Evolutionary conservation across 2,888 invertebrate species (phyloP), one percentile per base, ranked within the genome.

Genomic region (Bombylius discolor): DNA sequence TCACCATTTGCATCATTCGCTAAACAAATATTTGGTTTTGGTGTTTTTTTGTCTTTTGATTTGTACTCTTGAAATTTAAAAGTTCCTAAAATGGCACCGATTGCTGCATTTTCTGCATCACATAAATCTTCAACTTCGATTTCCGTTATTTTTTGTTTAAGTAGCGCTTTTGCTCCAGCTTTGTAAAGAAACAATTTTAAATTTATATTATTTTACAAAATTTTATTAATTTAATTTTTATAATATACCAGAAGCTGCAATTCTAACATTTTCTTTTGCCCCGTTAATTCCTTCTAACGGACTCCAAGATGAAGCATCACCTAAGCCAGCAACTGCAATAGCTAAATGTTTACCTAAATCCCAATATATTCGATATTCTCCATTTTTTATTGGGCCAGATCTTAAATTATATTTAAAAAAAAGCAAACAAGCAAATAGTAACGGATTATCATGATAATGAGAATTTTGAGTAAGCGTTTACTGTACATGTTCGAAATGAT

Each of bases 91-190:
- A 75, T 70, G 2, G 83, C 79, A 3, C 86, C 87, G 71, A 88
- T 87, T 1, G 87, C 87, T 23, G 86, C 80, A 9, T 84, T 84
- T 69, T 85, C 84, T 1, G 85, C 80, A 66, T 84, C 80, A 1
- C 83, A 84, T 67, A 86, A 84, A 11, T 84, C 81, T 67, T 88
- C 89, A 1, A 87, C 75, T 59, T 77, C 76, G 32, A 87, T 78
- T 44, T 72, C 66, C 45, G 70, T 72, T 4, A 81, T 77, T 34
- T 69, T 66, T 45, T 80, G 68, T 5, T 70, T 64, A 57, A 78
- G 77, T 7, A 83, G 67, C 1, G 79, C 79, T 58, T 68, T 70
- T 33, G 78, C 76, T 4, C 81, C 83, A 5, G 73, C 72, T 53
- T 34, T 23, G 3, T 23, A 23, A 23, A 23, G 23, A 23, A 23